These are phyloP conservation scores for Huso huso DNA, from an alignment of 2,797 vertebrate species.

Conservation along the genomic window DNA sequence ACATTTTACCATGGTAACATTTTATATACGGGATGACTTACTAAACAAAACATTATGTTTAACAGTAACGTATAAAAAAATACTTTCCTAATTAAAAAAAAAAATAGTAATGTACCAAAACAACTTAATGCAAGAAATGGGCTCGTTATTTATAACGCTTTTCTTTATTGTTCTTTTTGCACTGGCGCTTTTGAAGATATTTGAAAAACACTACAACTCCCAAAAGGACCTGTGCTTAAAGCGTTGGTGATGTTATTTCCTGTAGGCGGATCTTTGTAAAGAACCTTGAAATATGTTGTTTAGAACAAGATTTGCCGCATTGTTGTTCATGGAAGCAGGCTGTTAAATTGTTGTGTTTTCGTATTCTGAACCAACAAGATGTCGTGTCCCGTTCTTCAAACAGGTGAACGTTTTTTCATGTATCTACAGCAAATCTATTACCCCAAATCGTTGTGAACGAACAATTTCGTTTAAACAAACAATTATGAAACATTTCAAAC, in stretches of 20 bases:
- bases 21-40: no score
- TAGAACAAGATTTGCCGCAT: conserved; percentile 15
- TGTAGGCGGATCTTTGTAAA: neutral
- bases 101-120: no score
- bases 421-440: neutral
- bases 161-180: conserved; percentile 7
- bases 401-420: conserved; percentile 28
- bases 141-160: neutral
- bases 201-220: conserved; percentile 39
- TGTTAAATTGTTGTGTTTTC: neutral
- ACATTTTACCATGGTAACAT: no score
- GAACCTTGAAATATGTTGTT: neutral
- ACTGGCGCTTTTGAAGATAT: conserved; percentile 3
- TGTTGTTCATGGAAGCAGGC: neutral
- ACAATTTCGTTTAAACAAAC: neutral
- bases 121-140: neutral
- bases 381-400: conserved; percentile 38
- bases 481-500: neutral
- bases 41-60: no score
- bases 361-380: conserved; percentile 27
- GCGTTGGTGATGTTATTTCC: neutral
- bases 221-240: conserved; percentile 26
- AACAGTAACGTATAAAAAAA: no score
- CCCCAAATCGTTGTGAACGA: neutral
- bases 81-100: no score